Evolutionary conservation across 1,140 invertebrate genomes (phyloP).

Genomic region (Euura lappo): DNA sequence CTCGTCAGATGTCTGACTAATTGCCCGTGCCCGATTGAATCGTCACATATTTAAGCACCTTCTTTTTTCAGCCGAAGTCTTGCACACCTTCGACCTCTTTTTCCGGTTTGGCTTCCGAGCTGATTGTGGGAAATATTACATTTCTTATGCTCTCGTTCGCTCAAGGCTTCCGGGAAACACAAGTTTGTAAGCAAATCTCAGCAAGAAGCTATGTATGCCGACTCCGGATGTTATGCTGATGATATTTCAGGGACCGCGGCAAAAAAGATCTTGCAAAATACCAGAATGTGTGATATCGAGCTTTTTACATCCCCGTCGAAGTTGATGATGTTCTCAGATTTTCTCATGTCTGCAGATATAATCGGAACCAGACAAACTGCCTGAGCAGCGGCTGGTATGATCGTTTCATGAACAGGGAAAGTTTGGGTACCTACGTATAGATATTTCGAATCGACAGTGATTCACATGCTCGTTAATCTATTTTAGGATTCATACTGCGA

Average conservation of each 20-base stretch:
- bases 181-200: conserved; percentile 12
- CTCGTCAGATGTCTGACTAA: background rate
- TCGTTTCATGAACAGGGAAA: too few relatives aligned
- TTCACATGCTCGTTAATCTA: conserved; percentile 51
- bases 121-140: background rate
- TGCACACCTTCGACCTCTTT: too few relatives aligned
- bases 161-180: conserved; percentile 5
- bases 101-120: background rate
- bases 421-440: background rate
- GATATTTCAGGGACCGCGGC: background rate
- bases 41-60: background rate
- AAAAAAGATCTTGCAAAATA: background rate
- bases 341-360: too few relatives aligned
- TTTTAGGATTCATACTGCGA: conserved; percentile 31
- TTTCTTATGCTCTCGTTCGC: background rate
- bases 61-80: background rate
- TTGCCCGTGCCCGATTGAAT: background rate
- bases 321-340: too few relatives aligned
- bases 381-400: too few relatives aligned
- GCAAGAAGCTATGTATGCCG: background rate
- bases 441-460: conserved; percentile 29
- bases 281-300: background rate
- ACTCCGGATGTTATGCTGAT: conserved; percentile 12
- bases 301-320: too few relatives aligned
- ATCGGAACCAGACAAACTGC: too few relatives aligned